Conservation (phyloP, 2,113 vertebrate genomes). For the Megalops atlanticus region DNA sequence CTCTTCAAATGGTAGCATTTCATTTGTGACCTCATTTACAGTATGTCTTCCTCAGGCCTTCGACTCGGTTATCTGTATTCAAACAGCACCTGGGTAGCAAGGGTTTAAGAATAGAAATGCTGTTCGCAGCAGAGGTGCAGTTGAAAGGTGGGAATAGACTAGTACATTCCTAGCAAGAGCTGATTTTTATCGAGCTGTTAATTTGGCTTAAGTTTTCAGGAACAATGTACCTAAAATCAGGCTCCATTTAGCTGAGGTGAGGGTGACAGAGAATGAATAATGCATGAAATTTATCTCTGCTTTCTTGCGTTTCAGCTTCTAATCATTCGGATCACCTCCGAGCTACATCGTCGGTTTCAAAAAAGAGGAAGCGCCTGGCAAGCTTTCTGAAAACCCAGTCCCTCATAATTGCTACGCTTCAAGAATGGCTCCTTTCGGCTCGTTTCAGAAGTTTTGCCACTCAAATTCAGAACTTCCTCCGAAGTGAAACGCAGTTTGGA, state of each 20-base stretch:
- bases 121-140: slow-evolving; percentile 25
- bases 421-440: neutral
- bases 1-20: neutral
- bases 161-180: neutral
- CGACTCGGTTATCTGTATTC: neutral
- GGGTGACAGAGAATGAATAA: slow-evolving; percentile 60
- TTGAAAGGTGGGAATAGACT: slow-evolving; percentile 21
- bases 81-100: neutral
- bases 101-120: slow-evolving; percentile 27
- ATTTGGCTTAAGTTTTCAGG: slow-evolving; percentile 47
- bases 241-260: slow-evolving; percentile 55
- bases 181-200: slow-evolving; percentile 42
- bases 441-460: neutral
- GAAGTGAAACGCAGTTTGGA: neutral
- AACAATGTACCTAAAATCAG: slow-evolving; percentile 39
- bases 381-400: neutral
- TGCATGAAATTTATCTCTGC: slow-evolving; percentile 49
- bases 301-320: slow-evolving; percentile 37
- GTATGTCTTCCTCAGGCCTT: neutral
- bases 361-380: neutral
- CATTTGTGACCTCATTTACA: neutral
- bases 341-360: slow-evolving; percentile 7
- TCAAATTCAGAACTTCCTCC: neutral
- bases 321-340: slow-evolving; percentile 46
- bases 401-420: neutral